phyloP scores from a whole-genome alignment of 2,797 vertebrate species.

The Glyptemys insculpta region DNA sequence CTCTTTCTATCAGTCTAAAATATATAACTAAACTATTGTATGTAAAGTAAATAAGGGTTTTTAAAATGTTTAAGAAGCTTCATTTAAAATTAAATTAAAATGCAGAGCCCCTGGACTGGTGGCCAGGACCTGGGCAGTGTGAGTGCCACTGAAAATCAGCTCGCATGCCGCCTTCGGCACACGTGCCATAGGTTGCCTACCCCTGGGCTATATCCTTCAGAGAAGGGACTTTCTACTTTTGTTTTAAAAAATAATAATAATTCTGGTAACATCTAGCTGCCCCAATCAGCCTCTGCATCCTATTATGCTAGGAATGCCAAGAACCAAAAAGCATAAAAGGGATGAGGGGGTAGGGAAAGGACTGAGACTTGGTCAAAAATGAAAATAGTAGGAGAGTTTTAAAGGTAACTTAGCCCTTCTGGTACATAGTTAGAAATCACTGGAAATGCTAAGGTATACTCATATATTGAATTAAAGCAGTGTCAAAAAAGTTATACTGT shows the following conservation, averaged over 20 bases:
- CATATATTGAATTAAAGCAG: neutral
- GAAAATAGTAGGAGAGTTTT: neutral
- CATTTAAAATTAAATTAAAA: no score
- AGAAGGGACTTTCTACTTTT: neutral
- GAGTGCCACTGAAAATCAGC: no score
- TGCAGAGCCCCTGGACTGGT: no score
- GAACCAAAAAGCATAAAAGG: neutral
- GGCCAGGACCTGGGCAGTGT: no score
- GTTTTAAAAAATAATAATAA: neutral
- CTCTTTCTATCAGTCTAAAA: no score
- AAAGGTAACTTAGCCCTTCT: neutral
- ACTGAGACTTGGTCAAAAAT: neutral
- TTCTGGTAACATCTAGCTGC: neutral
- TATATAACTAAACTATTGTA: no score
- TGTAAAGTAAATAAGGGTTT: no score
- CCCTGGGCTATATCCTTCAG: neutral
- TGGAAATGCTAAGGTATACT: neutral
- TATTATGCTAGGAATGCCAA: neutral
- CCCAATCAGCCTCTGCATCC: no score
- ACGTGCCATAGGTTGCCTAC: no score
- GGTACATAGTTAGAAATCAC: neutral
- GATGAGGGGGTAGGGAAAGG: neutral
- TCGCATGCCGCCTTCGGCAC: no score
- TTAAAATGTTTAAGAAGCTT: no score
- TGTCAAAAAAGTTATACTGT: neutral